Base-by-base conservation (phyloP, 2,888 invertebrate species). In the Erpobdella octoculata region DNA sequence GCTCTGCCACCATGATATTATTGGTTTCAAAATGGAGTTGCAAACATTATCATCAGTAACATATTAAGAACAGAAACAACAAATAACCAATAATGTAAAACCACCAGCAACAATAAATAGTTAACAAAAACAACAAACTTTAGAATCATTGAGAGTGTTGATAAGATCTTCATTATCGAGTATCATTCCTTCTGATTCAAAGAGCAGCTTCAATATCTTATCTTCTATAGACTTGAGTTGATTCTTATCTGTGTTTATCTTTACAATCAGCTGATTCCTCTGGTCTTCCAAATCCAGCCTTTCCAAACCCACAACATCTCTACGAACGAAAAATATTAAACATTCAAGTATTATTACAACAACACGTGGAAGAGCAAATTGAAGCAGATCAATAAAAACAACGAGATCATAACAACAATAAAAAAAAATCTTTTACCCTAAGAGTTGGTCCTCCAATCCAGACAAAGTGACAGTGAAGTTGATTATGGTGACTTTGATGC, bases 131-230 rank as follows among this genome's bases (percentile, higher is more conserved):
- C 12, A 15, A 62, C n/a, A 71, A 62, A 83, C 83, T 80, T 84
- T 84, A 15, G 84, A 84, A 70, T 84, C 83, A 74, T 84, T 84
- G 31, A 84, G 78, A 3, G 81, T 82, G 76, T 82, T 82, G 66
- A 84, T 81, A 36, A 84, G 79, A 69, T 83, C 84, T 74, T 84
- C 83, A 69, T 84, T 83, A 73, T 84, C 84, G 59, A 84, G 76
- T 71, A 84, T 83, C 74, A 83, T 84, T 35, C 84, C 84, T 75
- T 84, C 83, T 1, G 83, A 83, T 73, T 83, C 83, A 77, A 83
- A 84, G 73, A 84, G 78, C 74, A 84, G 78, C 76, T 83, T 82
- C 18, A 84, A 79, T 71, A 84, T 84, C 41, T 81, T 78, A 76
- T 84, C 83, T 73, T 84, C 83, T 64, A 84, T 83, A 18, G 81